Evolutionary conservation across 2,113 vertebrate genomes (phyloP), one percentile per base, ranked within the genome.

Genomic region (Xerus inauris): DNA sequence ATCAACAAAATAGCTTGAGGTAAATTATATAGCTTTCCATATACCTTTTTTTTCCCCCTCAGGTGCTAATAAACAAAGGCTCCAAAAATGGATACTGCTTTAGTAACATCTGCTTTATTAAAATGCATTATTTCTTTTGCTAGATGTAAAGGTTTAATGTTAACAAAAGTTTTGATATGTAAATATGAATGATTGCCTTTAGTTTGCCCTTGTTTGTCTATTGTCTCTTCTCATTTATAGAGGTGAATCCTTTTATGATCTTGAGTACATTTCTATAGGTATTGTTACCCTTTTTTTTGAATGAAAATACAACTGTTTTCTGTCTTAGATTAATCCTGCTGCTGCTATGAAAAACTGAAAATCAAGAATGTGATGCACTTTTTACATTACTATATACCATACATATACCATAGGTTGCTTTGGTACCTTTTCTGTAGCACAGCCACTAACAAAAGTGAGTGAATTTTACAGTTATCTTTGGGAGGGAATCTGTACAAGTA

Each of bases 301-400:
- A 97, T 89, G 88, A 98, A 97, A 94, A 97, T 97, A 97, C 97
- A 98, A 77, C 95, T 97, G 96, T 98, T 98, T 98, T 98, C 97
- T 98, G 98, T 98, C 98, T 98, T 95, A 97, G 98, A 98, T 98
- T 98, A 98, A 98, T 98, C 98, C 98, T 99, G 98, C 98, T 99
- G 98, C 98, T 98, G 98, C 98, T 98, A 98, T 98, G 96, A 98
- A 97, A 98, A 98, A 98, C 97, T 98, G 98, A 98, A 98, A 98
- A 98, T 98, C 98, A 96, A 98, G 98, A 98, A 98, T 98, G 98
- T 99, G 98, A 98, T 99, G 98, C 98, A 98, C 98, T 98, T 99
- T 97, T 97, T 84, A 95, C 96, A 40, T 91, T 97, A 97, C 95
- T 1, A 91, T 93, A 92, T 89, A 95, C 71, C 95, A 17, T 97